These are phyloP conservation scores for Semotilus atromaculatus DNA, from an alignment of 2,797 vertebrate genomes.

Conservation along the genomic window DNA sequence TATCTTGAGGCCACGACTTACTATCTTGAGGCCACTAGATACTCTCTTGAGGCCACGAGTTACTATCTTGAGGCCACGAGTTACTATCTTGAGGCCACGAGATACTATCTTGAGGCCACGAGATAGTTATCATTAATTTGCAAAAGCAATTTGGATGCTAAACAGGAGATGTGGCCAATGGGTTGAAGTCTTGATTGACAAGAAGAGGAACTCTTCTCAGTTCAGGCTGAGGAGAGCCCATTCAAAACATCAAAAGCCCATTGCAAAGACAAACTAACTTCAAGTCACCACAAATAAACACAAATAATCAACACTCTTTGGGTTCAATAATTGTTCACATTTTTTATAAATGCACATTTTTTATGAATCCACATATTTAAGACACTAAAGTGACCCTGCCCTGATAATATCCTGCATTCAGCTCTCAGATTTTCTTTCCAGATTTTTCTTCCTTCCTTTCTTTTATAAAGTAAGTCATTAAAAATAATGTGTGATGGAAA, in stretches of 20 bases:
- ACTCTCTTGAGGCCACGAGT: no score
- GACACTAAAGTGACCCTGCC: neutral
- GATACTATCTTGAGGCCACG: no score
- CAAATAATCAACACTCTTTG: neutral
- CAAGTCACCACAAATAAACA: neutral
- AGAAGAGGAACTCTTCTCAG: no score
- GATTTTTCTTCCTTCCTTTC: neutral
- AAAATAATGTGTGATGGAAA: neutral
- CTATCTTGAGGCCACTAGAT: no score
- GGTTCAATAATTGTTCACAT: neutral
- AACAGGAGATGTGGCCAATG: neutral
- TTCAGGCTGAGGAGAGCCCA: neutral
- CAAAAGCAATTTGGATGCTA: neutral
- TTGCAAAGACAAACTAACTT: neutral
- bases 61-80: no score
- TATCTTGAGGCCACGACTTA: no score
- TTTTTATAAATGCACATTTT: neutral
- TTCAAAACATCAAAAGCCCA: neutral
- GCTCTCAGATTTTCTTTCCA: neutral
- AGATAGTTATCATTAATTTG: no score
- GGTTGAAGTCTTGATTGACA: neutral
- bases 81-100: no score
- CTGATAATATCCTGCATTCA: neutral
- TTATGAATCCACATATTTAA: neutral
- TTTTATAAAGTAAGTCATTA: constrained; percentile 21